Conservation (phyloP, 2,888 invertebrate species). For the Shargacucullia verbasci region DNA sequence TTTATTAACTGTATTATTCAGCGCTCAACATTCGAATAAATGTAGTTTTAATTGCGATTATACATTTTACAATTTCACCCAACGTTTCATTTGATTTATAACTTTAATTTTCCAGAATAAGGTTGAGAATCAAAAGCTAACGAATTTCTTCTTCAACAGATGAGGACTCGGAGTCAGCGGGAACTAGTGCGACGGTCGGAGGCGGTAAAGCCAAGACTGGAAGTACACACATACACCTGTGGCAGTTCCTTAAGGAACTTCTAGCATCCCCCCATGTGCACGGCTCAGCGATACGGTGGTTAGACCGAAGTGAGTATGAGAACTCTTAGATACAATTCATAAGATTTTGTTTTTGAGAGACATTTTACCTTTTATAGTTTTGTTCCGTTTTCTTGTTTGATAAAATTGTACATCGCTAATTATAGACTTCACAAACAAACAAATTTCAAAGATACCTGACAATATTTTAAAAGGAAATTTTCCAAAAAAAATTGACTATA, state of each 20-base stretch:
- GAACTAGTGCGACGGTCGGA: slow-evolving; percentile 68
- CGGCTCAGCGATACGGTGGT: slow-evolving; percentile 98
- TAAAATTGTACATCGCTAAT: no score
- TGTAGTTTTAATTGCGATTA: no score
- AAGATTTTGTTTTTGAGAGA: slow-evolving; percentile 17
- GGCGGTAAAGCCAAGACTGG: slow-evolving; percentile 86
- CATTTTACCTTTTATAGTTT: slow-evolving; percentile 1
- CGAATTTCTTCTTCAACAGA: slow-evolving; percentile 74
- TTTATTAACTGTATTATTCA: no score
- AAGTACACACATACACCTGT: slow-evolving; percentile 98
- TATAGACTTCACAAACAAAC: no score
- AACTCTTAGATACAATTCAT: no score
- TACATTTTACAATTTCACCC: no score
- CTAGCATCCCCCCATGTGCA: slow-evolving; percentile 96
- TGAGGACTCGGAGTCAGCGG: slow-evolving; percentile 88
- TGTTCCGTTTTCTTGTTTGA: no score
- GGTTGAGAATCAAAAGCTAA: slow-evolving; percentile 13
- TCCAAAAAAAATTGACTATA: no score
- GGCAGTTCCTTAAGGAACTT: slow-evolving; percentile 99
- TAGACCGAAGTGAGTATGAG: slow-evolving; percentile 92
- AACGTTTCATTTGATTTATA: slow-evolving; percentile 28
- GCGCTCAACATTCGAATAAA: no score
- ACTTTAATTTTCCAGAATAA: slow-evolving; percentile 6
- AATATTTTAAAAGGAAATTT: no score
- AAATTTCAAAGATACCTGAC: no score